phyloP scores from a whole-genome alignment of 2,888 invertebrate genomes.

The Zygothrica quintamaculata region DNA sequence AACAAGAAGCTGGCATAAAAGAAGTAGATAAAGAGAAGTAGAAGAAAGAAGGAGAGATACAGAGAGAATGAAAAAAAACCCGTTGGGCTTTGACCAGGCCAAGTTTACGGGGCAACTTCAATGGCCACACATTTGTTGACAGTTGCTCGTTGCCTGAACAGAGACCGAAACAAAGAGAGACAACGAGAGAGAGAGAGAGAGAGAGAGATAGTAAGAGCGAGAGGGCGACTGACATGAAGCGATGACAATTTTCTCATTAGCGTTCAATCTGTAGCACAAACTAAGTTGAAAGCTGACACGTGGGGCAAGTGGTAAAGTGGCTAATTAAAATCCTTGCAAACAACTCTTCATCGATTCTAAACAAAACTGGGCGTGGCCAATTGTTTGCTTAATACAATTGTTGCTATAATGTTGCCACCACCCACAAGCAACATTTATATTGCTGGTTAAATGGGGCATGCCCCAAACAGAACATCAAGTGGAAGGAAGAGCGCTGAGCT shows the following conservation, averaged over 20 bases:
- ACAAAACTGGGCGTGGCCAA: constrained; percentile 16
- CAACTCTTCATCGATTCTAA: constrained; percentile 4
- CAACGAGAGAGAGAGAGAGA: not conserved
- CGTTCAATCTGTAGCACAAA: constrained; percentile 30
- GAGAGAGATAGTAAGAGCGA: not conserved
- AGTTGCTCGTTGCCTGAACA: constrained; percentile 19
- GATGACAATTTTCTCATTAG: constrained; percentile 62
- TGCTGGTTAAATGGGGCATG: no score
- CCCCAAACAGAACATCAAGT: not conserved
- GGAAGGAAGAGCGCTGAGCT: constrained; percentile 3
- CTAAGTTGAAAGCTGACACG: constrained; percentile 26
- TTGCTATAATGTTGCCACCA: not conserved
- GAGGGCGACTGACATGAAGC: not conserved
- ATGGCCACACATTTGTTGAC: constrained; percentile 46
- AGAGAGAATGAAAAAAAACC: constrained; percentile 26
- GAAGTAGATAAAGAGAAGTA: no score
- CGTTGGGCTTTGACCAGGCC: constrained; percentile 55
- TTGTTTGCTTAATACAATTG: constrained; percentile 22
- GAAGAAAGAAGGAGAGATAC: no score
- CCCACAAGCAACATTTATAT: not conserved
- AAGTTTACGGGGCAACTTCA: constrained; percentile 54
- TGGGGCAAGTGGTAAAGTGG: constrained; percentile 15
- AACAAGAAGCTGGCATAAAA: constrained; percentile 21
- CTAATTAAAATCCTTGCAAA: constrained; percentile 37
- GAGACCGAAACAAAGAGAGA: not conserved